These are phyloP conservation scores for Seriola aureovittata DNA, from an alignment of 2,113 vertebrate genomes.

Conservation along the genomic window DNA sequence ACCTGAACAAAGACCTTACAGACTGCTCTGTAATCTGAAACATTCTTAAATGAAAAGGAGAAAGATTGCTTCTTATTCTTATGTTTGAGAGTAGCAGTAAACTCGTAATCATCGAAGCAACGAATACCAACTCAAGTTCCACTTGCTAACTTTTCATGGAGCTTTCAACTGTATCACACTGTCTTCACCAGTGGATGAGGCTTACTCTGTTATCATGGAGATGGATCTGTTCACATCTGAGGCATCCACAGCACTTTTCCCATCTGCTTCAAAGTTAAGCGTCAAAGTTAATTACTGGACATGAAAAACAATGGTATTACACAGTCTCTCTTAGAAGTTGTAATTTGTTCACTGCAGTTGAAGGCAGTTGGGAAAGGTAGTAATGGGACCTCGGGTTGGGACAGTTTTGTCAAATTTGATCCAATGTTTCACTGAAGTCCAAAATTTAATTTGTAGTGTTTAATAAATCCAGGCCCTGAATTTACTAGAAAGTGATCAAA, in stretches of 20 bases:
- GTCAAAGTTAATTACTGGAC: neutral
- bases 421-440: neutral
- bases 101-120: neutral
- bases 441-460: neutral
- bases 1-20: neutral
- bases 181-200: no score
- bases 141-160: neutral
- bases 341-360: neutral
- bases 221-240: no score
- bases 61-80: no score
- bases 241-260: no score
- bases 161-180: neutral
- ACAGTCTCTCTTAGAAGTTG: neutral
- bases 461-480: slow-evolving; percentile 1
- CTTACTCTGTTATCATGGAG: no score
- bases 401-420: neutral
- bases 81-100: neutral
- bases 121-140: neutral
- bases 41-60: neutral
- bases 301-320: neutral
- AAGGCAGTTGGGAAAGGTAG: neutral
- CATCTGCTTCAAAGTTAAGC: no score
- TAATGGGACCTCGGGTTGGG: neutral
- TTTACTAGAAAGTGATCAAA: slow-evolving; percentile 5
- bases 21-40: no score